Percentiles rank a stretch among this genome's conserved stretches.
Evolutionary conservation across 2,888 invertebrate genomes (phyloP).

Genomic region (Bombylius discolor): DNA sequence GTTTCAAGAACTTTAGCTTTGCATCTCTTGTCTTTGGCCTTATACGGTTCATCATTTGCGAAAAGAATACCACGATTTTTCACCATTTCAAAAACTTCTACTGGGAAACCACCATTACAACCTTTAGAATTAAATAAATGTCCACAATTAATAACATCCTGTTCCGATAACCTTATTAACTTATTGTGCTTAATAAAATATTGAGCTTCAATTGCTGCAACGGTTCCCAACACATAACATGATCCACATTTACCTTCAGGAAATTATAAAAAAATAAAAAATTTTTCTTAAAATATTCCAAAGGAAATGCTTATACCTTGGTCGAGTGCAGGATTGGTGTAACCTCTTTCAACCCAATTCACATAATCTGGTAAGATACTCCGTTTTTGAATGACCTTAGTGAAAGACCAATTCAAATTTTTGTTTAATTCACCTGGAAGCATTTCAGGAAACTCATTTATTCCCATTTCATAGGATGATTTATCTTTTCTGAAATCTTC

Average conservation of each 20-base stretch:
- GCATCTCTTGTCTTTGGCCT: too few species aligned
- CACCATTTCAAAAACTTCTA: too few species aligned
- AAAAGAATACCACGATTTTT: too few species aligned
- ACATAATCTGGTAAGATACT: background rate
- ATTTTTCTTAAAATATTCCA: background rate
- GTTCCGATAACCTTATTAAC: slow-evolving; percentile 13
- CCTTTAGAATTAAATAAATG: too few species aligned
- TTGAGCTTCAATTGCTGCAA: slow-evolving; percentile 18
- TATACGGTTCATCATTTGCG: too few species aligned
- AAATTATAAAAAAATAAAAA: background rate
- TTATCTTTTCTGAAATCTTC: too few species aligned
- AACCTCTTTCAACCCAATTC: background rate
- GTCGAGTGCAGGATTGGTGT: background rate
- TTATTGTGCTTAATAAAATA: slow-evolving; percentile 25
- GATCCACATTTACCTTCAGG: background rate
- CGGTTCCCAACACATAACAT: background rate
- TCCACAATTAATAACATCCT: too few species aligned
- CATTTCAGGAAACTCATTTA: background rate
- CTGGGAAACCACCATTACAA: too few species aligned
- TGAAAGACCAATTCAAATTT: too few species aligned
- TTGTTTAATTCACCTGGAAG: background rate
- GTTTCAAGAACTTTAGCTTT: too few species aligned
- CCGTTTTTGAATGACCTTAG: background rate
- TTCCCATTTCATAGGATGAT: background rate
- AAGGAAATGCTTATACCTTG: background rate